These are phyloP conservation scores for Diachasma alloeum DNA, from an alignment of 1,140 invertebrate species.

Conservation along the genomic window DNA sequence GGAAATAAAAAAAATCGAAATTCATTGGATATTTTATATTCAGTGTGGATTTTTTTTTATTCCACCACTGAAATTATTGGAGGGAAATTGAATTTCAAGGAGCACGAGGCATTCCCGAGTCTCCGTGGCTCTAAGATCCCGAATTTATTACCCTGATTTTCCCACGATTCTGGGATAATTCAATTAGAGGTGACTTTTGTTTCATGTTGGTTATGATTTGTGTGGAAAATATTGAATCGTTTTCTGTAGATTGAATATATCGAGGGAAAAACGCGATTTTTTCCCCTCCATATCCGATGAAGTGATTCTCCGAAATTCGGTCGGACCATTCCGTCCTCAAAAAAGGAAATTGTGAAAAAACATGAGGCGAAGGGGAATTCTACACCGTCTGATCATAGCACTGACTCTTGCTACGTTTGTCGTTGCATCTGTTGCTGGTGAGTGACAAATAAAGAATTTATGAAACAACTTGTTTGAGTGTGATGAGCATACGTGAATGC, in stretches of 20 bases:
- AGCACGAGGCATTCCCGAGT: not conserved
- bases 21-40: not conserved
- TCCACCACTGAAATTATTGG: not conserved
- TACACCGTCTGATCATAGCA: constrained; percentile 15
- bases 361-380: not conserved
- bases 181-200: not conserved
- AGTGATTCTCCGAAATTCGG: not conserved
- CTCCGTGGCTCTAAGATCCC: not conserved
- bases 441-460: not conserved
- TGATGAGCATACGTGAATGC: too few species aligned
- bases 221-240: not conserved
- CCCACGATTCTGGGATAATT: not conserved
- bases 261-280: not conserved
- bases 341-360: not conserved
- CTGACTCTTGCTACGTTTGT: constrained; percentile 19
- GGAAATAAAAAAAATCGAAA: not conserved
- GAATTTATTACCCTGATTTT: constrained; percentile 1
- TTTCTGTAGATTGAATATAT: too few species aligned
- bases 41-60: not conserved
- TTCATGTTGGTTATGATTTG: not conserved
- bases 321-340: not conserved
- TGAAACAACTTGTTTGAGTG: not conserved
- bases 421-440: constrained; percentile 8
- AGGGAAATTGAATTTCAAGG: not conserved
- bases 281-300: not conserved